Conservation (phyloP, 1,140 invertebrate species). For the Eubasilissa regina region DNA sequence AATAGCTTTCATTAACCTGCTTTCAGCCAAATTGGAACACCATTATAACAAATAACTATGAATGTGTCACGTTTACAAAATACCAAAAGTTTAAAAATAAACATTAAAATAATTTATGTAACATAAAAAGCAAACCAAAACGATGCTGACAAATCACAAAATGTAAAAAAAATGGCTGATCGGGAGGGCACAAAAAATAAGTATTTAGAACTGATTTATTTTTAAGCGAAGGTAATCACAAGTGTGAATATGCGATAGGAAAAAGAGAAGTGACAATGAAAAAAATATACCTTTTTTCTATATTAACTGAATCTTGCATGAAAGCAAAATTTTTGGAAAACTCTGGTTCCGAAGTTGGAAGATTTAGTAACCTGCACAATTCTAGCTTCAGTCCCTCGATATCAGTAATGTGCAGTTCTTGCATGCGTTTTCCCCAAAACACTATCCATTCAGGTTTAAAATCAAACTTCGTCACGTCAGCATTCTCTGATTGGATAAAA, state of each 20-base stretch:
- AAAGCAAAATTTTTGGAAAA: conserved; percentile 33
- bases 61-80: too few relatives aligned
- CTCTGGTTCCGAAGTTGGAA: background rate
- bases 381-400: conserved; percentile 73
- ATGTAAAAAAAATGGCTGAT: too few relatives aligned
- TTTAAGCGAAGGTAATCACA: background rate
- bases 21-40: too few relatives aligned
- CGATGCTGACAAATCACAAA: too few relatives aligned
- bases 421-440: conserved; percentile 86
- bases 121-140: too few relatives aligned
- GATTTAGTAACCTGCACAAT: conserved; percentile 57
- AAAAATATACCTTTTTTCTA: background rate
- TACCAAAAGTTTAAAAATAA: too few relatives aligned
- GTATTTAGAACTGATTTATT: background rate
- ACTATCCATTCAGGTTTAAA: conserved; percentile 91
- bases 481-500: conserved; percentile 72
- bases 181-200: too few relatives aligned
- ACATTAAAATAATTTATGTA: too few relatives aligned
- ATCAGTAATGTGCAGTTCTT: conserved; percentile 81
- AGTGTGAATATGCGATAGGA: too few relatives aligned
- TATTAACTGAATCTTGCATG: conserved; percentile 36
- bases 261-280: background rate
- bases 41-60: too few relatives aligned
- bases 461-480: conserved; percentile 84
- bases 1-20: too few relatives aligned